A percentile compares a stretch with the other conserved stretches of the same genome.
phyloP scores from a whole-genome alignment of 92 coral and sea anemone species.

The Chrysogorgia sp. region DNA sequence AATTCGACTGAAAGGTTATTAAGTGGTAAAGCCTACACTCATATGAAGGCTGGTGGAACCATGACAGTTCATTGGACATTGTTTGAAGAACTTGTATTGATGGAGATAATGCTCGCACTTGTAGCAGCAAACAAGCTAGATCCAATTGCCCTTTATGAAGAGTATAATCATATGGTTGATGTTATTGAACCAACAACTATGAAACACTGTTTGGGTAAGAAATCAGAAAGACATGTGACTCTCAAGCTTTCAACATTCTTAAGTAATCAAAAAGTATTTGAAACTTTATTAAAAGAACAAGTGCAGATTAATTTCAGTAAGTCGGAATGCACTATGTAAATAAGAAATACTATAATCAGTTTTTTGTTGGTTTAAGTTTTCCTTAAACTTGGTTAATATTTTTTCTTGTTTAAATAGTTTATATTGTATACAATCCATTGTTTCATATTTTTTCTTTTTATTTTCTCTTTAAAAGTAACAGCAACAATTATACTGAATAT shows the following conservation, averaged over 20 bases:
- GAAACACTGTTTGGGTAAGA: conserved; percentile 50
- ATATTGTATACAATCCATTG: too few species aligned
- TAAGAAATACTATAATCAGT: too few species aligned
- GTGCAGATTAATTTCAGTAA: conserved; percentile 41
- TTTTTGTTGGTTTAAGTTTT: too few species aligned
- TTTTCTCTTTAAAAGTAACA: too few species aligned
- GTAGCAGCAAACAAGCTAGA: conserved; percentile 51
- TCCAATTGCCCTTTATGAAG: conserved; percentile 33
- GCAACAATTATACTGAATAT: too few species aligned
- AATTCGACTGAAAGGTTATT: conserved; percentile 42
- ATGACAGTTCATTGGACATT: conserved; percentile 67
- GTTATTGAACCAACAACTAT: conserved; percentile 28
- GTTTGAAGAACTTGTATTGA: conserved; percentile 65
- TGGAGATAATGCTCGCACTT: conserved; percentile 48
- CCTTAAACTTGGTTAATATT: too few species aligned
- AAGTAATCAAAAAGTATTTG: conserved; percentile 40
- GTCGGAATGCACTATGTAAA: not conserved
- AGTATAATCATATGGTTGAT: conserved; percentile 50
- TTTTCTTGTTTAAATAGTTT: too few species aligned
- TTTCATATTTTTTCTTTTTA: too few species aligned
- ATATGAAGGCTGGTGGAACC: conserved; percentile 62
- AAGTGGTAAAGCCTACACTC: conserved; percentile 48
- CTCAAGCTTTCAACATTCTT: conserved; percentile 49
- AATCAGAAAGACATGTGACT: conserved; percentile 53
- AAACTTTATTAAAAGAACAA: conserved; percentile 59